Base-by-base conservation (phyloP, 2,797 vertebrate species). In the Galago senegalensis region DNA sequence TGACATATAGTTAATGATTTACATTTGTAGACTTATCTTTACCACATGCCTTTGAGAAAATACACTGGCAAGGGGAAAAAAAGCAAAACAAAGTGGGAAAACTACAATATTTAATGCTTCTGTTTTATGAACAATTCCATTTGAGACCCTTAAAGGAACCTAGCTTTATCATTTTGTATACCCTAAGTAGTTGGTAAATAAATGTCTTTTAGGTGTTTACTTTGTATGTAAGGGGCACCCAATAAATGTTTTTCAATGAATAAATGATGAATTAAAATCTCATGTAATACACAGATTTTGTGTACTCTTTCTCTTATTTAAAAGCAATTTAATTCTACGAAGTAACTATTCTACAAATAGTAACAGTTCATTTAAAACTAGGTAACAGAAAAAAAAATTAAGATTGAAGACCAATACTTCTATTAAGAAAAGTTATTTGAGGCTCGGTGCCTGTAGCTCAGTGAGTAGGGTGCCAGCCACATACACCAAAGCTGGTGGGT, bases 1-100 rank as follows among this genome's bases (percentile, higher is more conserved):
- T 31, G 7, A 17, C 43, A 8, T 76, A 65, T 49, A 13, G 17
- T 60, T 92, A 83, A 40, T 70, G 72, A 85, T 88, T 77, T 81
- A 84, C 85, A 60, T 27, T 18, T 95, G 13, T 87, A 31, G 37
- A 67, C 16, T 72, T 82, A 21, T 89, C 82, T 82, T 56, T 97
- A 53, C 13, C 37, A 0, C 72, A 34, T 37, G 10, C 7, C 5
- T 76, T 76, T 84, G 40, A 96, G 85, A 84, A 83, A 86, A 89
- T 89, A 73, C 82, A 89, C 17, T 85, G 93, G 31, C 29, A 87
- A 83, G 46, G 58, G 46, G 49, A 25, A 56, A 70, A 83, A 72
- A 73, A 4, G 27, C 4, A 20, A 83, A 20, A 16, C 29, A 83
- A 49, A 92, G 63, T 87, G 25, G 29, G 49, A 70, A 89, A 95